Conservation (phyloP, 53 echinoderm and acorn worm genomes). For the Antedon mediterranea region DNA sequence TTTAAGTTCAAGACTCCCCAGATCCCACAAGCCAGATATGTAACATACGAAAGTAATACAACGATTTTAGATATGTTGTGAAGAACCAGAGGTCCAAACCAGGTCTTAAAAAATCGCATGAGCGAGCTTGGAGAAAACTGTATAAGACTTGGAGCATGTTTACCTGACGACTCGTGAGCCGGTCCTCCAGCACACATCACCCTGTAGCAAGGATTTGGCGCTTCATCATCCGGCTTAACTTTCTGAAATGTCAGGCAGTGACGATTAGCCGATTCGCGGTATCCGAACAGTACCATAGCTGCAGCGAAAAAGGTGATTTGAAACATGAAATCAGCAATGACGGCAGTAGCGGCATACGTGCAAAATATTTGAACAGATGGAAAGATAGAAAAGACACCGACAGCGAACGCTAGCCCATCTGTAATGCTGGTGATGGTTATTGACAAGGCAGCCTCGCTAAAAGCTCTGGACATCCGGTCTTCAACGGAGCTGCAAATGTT, state of each 20-base stretch:
- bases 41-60: conserved; percentile 10
- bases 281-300: conserved; percentile 36
- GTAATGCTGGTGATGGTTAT: conserved; percentile 57
- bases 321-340: conserved; percentile 29
- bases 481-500: conserved; percentile 11
- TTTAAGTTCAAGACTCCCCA: not conserved
- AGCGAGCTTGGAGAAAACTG: conserved; percentile 2
- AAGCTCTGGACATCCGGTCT: conserved; percentile 33
- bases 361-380: conserved; percentile 42
- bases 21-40: conserved; percentile 20
- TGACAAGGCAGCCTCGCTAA: conserved; percentile 49
- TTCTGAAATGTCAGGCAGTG: conserved; percentile 44
- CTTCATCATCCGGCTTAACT: conserved; percentile 34
- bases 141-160: no score
- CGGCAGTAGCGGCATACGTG: conserved; percentile 28
- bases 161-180: conserved; percentile 11
- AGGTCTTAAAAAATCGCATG: conserved; percentile 32
- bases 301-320: conserved; percentile 52
- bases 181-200: conserved; percentile 61
- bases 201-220: conserved; percentile 29
- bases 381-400: conserved; percentile 31
- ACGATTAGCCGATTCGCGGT: conserved; percentile 25
- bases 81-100: conserved; percentile 33
- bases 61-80: conserved; percentile 7
- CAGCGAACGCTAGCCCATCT: conserved; percentile 37